Evolutionary conservation across 2,113 vertebrate species (phyloP), one percentile per base, ranked within the genome.

Genomic region (Arothron firmamentum): DNA sequence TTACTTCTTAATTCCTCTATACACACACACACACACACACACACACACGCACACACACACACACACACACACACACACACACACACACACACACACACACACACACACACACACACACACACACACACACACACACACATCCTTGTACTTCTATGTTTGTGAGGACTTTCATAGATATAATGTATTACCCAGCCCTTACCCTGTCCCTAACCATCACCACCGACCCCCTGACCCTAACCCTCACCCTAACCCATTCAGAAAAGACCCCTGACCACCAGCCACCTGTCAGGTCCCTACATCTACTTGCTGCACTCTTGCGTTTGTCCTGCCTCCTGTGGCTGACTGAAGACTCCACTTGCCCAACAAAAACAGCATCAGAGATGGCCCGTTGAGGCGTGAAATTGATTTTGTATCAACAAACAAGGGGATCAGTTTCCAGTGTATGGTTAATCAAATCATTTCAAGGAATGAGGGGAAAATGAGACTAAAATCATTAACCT

Each of bases 361-460:
- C 79, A 81, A 94, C 89, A 92, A 87, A 87, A 90, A 89, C 80
- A 84, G 74, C 65, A 81, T 84, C 81, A 87, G 84, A 87, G 87
- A 90, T 92, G 92, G 91, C 82, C 88, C 91, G 93, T 89, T 89
- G 93, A 93, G 88, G 91, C 94, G 92, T 97, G 95, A 97, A 97
- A 97, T 97, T 96, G 94, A 95, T 95, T 97, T 94, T 95, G 92
- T 95, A 95, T 94, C 93, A 95, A 94, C 93, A 96, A 95, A 93
- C 94, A 90, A 83, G 83, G 75, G 81, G 84, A 93, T 95, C 92
- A 92, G 90, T 93, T 95, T 92, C 90, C 45, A 3, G 15, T 90
- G 61, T 81, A 92, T 92, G 90, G 91, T 92, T 94, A 95, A 94
- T 93, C 93, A 96, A 96, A 95, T 96, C 91, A 97, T 93, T 94